phyloP scores from a whole-genome alignment of 1,140 invertebrate species.

The Drosophila insularis region DNA sequence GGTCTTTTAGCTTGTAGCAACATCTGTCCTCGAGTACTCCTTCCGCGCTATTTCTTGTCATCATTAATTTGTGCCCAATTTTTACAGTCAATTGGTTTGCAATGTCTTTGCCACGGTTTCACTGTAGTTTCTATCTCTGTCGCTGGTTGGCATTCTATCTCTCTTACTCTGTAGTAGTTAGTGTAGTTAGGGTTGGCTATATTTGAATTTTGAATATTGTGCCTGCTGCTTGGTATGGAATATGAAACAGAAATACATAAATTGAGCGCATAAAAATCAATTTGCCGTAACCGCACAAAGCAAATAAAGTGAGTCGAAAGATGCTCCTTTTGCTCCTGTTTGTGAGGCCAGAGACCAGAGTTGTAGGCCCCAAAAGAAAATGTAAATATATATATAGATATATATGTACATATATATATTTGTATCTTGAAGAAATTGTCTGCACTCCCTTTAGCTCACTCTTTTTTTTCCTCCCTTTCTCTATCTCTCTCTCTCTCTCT shows the following conservation, averaged over 20 bases:
- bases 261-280: conserved; percentile 78
- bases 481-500: not conserved
- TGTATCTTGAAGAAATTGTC: conserved; percentile 29
- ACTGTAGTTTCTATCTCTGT: not conserved
- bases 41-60: not conserved
- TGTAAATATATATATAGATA: not conserved
- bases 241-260: conserved; percentile 59
- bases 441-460: not conserved
- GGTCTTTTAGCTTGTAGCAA: not conserved
- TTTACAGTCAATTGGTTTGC: conserved; percentile 71
- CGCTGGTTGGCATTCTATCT: not conserved
- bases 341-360: conserved; percentile 5
- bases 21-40: not conserved
- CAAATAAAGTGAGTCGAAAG: conserved; percentile 53
- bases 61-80: conserved; percentile 44
- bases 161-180: not conserved
- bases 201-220: conserved; percentile 24
- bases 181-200: not conserved
- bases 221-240: conserved; percentile 2
- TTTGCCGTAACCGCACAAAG: conserved; percentile 71
- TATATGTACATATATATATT: not conserved
- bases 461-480: too few species aligned
- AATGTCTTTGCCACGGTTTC: conserved; percentile 30
- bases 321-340: conserved; percentile 1
- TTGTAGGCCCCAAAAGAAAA: not conserved